phyloP scores from a whole-genome alignment of 1,140 invertebrate genomes.

The Lepidurus packardi region DNA sequence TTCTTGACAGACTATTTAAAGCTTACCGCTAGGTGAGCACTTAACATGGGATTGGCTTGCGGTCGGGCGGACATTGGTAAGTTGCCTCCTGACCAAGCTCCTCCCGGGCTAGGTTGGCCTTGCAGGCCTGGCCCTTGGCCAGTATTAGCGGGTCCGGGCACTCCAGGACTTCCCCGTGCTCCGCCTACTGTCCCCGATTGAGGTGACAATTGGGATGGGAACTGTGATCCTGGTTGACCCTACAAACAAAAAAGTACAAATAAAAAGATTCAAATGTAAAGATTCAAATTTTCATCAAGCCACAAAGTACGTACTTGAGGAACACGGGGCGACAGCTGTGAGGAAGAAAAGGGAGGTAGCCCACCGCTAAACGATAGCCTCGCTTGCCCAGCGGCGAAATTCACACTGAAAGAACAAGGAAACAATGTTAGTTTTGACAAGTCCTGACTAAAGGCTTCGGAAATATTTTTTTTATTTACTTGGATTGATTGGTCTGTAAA shows the following conservation, averaged over 20 bases:
- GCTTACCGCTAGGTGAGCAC: neutral
- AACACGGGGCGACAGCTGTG: slow-evolving; percentile 42
- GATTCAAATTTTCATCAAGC: neutral
- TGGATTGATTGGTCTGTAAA: neutral
- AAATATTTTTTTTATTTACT: neutral
- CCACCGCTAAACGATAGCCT: slow-evolving; percentile 40
- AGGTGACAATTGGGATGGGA: slow-evolving; percentile 28
- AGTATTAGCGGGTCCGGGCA: neutral
- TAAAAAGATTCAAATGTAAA: neutral
- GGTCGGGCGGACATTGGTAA: neutral
- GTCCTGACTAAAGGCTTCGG: neutral
- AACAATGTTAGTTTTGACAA: neutral
- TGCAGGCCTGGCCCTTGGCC: slow-evolving; percentile 12
- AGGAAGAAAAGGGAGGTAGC: slow-evolving; percentile 40
- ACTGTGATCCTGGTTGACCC: slow-evolving; percentile 19
- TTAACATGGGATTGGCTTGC: neutral
- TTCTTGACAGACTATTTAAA: slow-evolving; percentile 21
- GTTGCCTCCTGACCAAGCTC: slow-evolving; percentile 6
- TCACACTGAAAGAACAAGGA: neutral
- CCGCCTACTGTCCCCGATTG: slow-evolving; percentile 27
- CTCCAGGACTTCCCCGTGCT: slow-evolving; percentile 32
- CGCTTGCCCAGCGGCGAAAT: slow-evolving; percentile 35
- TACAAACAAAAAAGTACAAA: slow-evolving; percentile 27
- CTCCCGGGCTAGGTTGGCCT: slow-evolving; percentile 30
- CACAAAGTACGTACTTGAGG: slow-evolving; percentile 25